Evolutionary conservation across 23 tunicate genomes (phyloP), one percentile per base, ranked within the genome.

Genomic region (Clavelina lepadiformis): DNA sequence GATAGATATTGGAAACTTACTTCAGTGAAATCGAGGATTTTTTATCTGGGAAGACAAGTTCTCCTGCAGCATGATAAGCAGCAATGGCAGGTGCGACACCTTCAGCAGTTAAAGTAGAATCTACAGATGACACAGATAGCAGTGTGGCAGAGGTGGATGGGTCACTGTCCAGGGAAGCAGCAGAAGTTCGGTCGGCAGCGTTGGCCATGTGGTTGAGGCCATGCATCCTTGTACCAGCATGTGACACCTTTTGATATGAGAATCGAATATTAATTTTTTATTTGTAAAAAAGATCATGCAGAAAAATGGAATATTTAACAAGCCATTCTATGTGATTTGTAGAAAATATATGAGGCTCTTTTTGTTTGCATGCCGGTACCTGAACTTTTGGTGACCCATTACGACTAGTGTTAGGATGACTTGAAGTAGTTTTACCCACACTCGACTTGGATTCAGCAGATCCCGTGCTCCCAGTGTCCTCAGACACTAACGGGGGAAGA

Each of bases 121-220:
- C 89, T 37, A 64, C 57, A 5, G 89, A 66, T 4, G 97, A 81
- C 35, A 89, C 46, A 19, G 97, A 89, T 25, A 89, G 64, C 18
- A 82, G 83, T 3, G 97, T 81, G 19, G 73, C 89, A 0, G 88
- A 60, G 0, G 89, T 74, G 19, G 95, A 86, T 1, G 95, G 95
- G 15, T 78, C 95, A 57, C 95, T 86, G 54, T 86, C 95, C 62
- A 76, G 13, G 27, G 82, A 84, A 11, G 66, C 55, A 6, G 44
- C 45, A 3, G 84, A 78, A 36, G 51, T 25, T 2, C 84, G 68
- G 21, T 78, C 38, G 31, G 24, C 35, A 5, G 69, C 13, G 13
- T 41, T 15, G 11, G 49, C 49, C 49, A 8, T 41, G 15, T 11
- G 11, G 49, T n/a, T n/a, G n/a, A n/a, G n/a, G n/a, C n/a, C n/a